These are phyloP conservation scores for Drosophila neutralis DNA, from an alignment of 2,888 invertebrate genomes.

Conservation along the genomic window DNA sequence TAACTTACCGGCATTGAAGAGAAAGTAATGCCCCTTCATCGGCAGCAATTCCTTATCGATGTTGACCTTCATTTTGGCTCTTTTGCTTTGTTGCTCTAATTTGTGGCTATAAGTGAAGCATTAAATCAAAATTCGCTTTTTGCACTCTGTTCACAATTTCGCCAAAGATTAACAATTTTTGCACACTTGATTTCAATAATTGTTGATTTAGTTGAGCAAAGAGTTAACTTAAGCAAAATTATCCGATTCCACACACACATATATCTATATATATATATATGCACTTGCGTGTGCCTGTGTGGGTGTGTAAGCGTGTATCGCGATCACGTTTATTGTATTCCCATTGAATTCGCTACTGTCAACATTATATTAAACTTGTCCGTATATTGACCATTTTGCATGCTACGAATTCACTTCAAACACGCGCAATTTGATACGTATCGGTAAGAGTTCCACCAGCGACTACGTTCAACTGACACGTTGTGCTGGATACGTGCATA, in stretches of 20 bases:
- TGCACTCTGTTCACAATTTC: conserved; percentile 1
- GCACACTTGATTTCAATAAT: conserved; percentile 18
- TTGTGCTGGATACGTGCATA: conserved; percentile 26
- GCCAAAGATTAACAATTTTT: conserved; percentile 3
- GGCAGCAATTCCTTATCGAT: conserved; percentile 91
- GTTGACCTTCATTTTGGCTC: conserved; percentile 73
- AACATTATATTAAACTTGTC: conserved; percentile 18
- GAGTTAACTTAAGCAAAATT: conserved; percentile 22
- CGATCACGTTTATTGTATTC: conserved; percentile 64
- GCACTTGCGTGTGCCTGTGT: conserved; percentile 3
- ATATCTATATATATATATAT: conserved; percentile 11
- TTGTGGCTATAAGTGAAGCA: conserved; percentile 18
- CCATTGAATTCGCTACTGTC: conserved; percentile 34
- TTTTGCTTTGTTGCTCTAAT: not conserved
- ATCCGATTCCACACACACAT: conserved; percentile 16
- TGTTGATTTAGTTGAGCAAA: conserved; percentile 15
- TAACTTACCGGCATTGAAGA: conserved; percentile 92
- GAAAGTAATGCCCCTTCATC: conserved; percentile 94
- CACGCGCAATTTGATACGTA: conserved; percentile 14
- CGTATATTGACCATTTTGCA: conserved; percentile 19
- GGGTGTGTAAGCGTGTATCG: conserved; percentile 5
- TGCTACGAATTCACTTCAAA: conserved; percentile 16
- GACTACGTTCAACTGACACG: conserved; percentile 9
- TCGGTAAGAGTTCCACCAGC: conserved; percentile 7
- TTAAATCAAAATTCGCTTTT: conserved; percentile 15